These are phyloP conservation scores for Tachysurus vachellii DNA, from an alignment of 2,113 vertebrate genomes.

Conservation along the genomic window DNA sequence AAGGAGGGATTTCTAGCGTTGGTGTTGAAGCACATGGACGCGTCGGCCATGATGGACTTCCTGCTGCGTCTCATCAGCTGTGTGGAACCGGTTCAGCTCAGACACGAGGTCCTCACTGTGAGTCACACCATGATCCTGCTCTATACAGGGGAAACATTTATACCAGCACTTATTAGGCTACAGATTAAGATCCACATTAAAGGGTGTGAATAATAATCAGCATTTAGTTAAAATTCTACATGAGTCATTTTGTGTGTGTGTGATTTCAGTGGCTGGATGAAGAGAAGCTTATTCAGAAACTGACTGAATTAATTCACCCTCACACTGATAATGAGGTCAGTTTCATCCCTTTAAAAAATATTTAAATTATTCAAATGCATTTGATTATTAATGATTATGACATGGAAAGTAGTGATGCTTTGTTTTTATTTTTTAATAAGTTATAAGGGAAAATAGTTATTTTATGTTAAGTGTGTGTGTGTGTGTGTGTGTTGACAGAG, in stretches of 20 bases:
- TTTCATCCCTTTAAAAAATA: neutral
- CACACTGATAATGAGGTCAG: constrained; percentile 90
- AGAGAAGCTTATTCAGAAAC: constrained; percentile 86
- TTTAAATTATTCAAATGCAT: neutral
- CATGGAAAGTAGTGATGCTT: neutral
- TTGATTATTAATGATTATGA: neutral
- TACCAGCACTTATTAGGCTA: neutral
- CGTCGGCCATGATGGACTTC: constrained; percentile 96
- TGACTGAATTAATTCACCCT: constrained; percentile 85
- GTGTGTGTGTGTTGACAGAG: constrained; percentile 76
- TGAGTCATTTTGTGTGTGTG: neutral
- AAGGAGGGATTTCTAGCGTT: constrained; percentile 88
- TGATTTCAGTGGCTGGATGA: constrained; percentile 88
- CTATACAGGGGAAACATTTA: neutral
- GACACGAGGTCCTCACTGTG: constrained; percentile 89
- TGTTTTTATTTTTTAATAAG: neutral
- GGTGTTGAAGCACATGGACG: constrained; percentile 90
- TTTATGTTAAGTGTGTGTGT: constrained; percentile 12
- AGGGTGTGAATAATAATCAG: neutral
- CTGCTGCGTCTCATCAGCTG: constrained; percentile 94
- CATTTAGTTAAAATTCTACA: too few species aligned
- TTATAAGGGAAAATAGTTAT: neutral
- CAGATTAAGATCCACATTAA: neutral
- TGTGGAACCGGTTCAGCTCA: constrained; percentile 84
- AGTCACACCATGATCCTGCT: constrained; percentile 51